Evolutionary conservation across 2,888 invertebrate genomes (phyloP), one percentile per base, ranked within the genome.

Genomic region (Xanthostigma xanthostigma): DNA sequence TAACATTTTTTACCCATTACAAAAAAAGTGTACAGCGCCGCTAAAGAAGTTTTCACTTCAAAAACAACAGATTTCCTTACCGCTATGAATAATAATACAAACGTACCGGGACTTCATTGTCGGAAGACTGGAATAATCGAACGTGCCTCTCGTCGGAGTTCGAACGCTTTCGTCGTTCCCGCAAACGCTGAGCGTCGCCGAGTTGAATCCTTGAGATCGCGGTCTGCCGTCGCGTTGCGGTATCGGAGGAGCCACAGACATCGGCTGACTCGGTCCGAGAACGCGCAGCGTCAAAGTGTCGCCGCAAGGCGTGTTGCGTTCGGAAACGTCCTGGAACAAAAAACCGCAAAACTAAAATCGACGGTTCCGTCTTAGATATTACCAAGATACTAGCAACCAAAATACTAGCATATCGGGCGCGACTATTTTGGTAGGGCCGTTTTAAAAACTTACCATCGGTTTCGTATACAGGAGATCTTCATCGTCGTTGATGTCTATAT

Each of bases 391-490:
- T n/a, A n/a, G n/a, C n/a, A n/a, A n/a, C n/a, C n/a, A n/a, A n/a
- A n/a, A n/a, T n/a, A n/a, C n/a, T n/a, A n/a, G n/a, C n/a, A n/a
- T 27, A 27, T 3, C 49, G 34, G 35, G 45, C 45, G 36, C 38
- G 36, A 41, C 50, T 48, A 58, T 55, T 38, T 61, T 63, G 47
- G 53, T 56, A 50, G 62, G n/a, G n/a, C n/a, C n/a, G n/a, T n/a
- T n/a, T 27, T 27, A 53, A 53, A 51, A 48, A 63, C 69, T 66
- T 65, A 79, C 81, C 62, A 73, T 69, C 38, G 86, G 85, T 63
- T 81, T 81, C 53, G 84, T 84, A 62, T 87, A 87, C 17, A 83
- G 78, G 66, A 81, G 81, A 51, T 79, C 76, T 38, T 72, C 75
- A 58, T 78, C 82, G 60, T 66, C 69, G 47, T 66, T 27, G 27